A percentile compares a stretch with the other conserved stretches of the same genome.
phyloP scores from a whole-genome alignment of 2,888 invertebrate species.

The Drosophila parthenogenetica region DNA sequence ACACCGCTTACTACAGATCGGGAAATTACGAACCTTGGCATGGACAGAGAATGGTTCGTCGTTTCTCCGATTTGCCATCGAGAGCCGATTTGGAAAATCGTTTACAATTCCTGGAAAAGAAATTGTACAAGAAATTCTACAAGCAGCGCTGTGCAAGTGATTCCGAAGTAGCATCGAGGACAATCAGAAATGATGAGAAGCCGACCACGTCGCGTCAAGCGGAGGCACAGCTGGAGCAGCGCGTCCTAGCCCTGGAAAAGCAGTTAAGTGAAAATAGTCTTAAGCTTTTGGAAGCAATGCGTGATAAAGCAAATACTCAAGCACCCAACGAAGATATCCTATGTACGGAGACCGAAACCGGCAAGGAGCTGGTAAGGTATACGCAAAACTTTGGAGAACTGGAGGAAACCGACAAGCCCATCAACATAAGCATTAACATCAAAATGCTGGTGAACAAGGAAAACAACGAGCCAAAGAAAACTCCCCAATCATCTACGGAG shows the following conservation, averaged over 20 bases:
- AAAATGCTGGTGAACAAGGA: slow-evolving; percentile 80
- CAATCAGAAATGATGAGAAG: slow-evolving; percentile 42
- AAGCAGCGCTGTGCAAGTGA: slow-evolving; percentile 85
- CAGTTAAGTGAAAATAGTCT: slow-evolving; percentile 80
- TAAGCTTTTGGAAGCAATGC: slow-evolving; percentile 72
- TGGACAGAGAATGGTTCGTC: slow-evolving; percentile 80
- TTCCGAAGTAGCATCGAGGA: slow-evolving; percentile 83
- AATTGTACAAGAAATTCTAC: slow-evolving; percentile 81
- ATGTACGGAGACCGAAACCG: slow-evolving; percentile 64
- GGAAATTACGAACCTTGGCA: slow-evolving; percentile 79
- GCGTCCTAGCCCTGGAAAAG: slow-evolving; percentile 81
- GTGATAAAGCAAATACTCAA: slow-evolving; percentile 41
- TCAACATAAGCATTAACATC: slow-evolving; percentile 83
- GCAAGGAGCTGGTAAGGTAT: slow-evolving; percentile 81
- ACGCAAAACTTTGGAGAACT: slow-evolving; percentile 73
- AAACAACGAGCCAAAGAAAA: slow-evolving; percentile 49
- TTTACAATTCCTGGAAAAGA: slow-evolving; percentile 81
- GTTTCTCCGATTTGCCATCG: slow-evolving; percentile 83
- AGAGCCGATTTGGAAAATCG: slow-evolving; percentile 84
- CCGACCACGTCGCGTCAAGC: slow-evolving; percentile 71
- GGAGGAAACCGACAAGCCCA: slow-evolving; percentile 77
- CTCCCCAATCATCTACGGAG: slow-evolving; percentile 52
- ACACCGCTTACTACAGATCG: slow-evolving; percentile 82
- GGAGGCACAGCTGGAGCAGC: slow-evolving; percentile 71
- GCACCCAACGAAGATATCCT: slow-evolving; percentile 29